Base-by-base conservation (phyloP, 2,797 vertebrate genomes). In the Vespertilio murinus region DNA sequence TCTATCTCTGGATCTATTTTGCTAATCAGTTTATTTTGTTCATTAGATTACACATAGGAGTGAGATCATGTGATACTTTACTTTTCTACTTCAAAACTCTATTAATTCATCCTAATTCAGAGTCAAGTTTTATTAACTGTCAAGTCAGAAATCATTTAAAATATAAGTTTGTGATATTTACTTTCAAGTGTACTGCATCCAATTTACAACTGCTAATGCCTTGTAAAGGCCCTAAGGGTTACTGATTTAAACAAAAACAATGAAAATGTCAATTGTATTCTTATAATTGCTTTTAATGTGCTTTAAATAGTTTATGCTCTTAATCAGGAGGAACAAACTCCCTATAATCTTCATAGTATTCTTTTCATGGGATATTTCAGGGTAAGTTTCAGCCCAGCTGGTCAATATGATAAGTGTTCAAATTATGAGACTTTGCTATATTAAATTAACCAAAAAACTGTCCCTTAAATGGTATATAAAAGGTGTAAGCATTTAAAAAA, bases 101-200 rank as follows among this genome's bases (percentile, higher is more conserved):
- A 61, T 75, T 79, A 83, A 91, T 52, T 88, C 17, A 88, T 18
- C 54, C 20, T 89, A 78, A 89, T 75, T 87, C 18, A 93, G 17
- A 90, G 59, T 38, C 8, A 95, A 80, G n/a, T 81, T 90, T 90
- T 81, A 87, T 17, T 83, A 92, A 91, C 79, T 59, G 3, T 45
- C 78, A 91, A 38, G 16, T 90, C 6, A 16, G 87, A 86, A 86
- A 86, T 93, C 69, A 59, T 42, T 75, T 95, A 35, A 79, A 83
- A 81, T 87, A 30, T 71, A 93, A 67, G 7, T 59, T 20, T 40
- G 38, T 73, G 3, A 64, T 40, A 82, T 69, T 71, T 88, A 88
- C 20, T 69, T 85, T 82, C 56, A 82, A 35, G 13, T 56, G 38
- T 20, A 77, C 30, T 78, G 40, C 9, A 74, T 73, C 30, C 22